Evolutionary conservation across 2,888 invertebrate genomes (phyloP).

Genomic region (Invenusta paracnida): DNA sequence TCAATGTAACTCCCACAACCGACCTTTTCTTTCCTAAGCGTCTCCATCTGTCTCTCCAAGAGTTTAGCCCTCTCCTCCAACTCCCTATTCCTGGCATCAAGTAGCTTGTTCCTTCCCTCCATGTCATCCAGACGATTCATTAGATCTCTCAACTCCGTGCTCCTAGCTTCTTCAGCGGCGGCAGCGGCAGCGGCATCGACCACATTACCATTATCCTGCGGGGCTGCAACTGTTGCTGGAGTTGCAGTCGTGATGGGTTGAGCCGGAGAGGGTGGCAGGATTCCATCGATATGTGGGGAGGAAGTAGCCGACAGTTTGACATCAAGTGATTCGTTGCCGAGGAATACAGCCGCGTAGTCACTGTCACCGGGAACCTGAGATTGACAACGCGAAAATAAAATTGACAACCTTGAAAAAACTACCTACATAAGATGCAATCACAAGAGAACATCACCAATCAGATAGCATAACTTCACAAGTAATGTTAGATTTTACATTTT

Average conservation of each 20-base stretch:
- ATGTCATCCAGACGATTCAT: neutral
- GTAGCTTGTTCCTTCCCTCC: neutral
- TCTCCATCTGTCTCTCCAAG: neutral
- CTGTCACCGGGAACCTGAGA: neutral
- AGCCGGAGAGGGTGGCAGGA: neutral
- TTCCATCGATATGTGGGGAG: neutral
- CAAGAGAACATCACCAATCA: neutral
- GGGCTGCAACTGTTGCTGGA: neutral
- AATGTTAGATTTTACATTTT: neutral
- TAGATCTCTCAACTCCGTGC: neutral
- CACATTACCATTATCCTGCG: no score
- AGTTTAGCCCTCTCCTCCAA: neutral
- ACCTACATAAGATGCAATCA: no score
- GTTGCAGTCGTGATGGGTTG: neutral
- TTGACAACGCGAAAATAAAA: neutral
- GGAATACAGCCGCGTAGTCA: neutral
- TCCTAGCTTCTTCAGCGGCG: no score
- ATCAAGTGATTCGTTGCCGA: neutral
- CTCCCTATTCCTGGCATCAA: neutral
- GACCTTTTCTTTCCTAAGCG: neutral
- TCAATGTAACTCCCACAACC: no score
- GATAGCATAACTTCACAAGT: neutral
- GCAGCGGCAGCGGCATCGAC: neutral
- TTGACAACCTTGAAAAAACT: no score
- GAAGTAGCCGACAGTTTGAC: neutral